Evolutionary conservation across 1,140 invertebrate species (phyloP).

Genomic region (Papilio polytes): DNA sequence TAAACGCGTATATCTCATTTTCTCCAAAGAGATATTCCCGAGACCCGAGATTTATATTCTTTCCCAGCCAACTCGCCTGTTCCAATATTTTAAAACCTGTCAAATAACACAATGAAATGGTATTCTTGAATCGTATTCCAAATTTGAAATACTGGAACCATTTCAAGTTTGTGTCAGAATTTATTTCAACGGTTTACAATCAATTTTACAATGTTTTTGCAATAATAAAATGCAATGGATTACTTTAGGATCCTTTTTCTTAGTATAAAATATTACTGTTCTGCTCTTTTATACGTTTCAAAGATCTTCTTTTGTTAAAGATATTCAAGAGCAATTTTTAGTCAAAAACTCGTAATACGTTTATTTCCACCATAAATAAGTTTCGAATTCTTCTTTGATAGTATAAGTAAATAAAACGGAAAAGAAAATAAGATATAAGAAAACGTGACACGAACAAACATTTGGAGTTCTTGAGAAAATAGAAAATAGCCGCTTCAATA

Average conservation of each 20-base stretch:
- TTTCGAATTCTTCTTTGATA: too few species aligned
- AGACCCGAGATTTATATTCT: neutral
- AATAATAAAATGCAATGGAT: too few species aligned
- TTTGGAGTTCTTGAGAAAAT: constrained; percentile 20
- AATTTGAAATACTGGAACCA: constrained; percentile 4
- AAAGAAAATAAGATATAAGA: neutral
- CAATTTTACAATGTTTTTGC: too few species aligned
- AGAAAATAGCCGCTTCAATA: constrained; percentile 20
- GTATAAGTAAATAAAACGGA: neutral
- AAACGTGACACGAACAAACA: constrained; percentile 10
- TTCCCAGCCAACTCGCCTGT: neutral
- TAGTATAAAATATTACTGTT: too few species aligned
- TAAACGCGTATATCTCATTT: constrained; percentile 17
- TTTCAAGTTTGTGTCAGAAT: neutral
- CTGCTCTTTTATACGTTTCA: too few species aligned
- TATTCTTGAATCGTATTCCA: neutral
- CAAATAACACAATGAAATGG: neutral
- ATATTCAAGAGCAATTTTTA: too few species aligned
- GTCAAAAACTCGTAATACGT: too few species aligned
- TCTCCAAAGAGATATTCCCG: neutral
- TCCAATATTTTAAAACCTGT: constrained; percentile 24
- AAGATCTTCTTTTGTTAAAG: too few species aligned
- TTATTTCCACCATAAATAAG: too few species aligned
- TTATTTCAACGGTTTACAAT: neutral
- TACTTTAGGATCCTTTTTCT: too few species aligned